Evolutionary conservation across 2,797 vertebrate species (phyloP), one percentile per base, ranked within the genome.

Genomic region (Trachops cirrhosus): DNA sequence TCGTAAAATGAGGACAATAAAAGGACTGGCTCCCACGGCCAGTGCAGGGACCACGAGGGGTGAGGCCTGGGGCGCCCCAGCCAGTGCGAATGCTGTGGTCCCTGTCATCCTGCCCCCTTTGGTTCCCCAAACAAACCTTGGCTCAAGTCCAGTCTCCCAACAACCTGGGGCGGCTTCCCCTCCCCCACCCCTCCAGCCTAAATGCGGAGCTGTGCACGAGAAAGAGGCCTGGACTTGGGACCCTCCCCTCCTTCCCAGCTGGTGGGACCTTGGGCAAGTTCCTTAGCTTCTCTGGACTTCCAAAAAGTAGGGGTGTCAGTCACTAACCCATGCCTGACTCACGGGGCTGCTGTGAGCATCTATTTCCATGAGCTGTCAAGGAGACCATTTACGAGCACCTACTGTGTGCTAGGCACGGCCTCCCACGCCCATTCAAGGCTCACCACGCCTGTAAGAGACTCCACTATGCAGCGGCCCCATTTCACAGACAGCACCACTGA

Each of bases 21-120:
- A 24, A 83, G 39, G 11, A 50, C 32, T 12, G 9, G 1, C 64
- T 15, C 39, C 73, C 12, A 2, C 0, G 0, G 34, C 1, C 71
- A 52, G 29, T 10, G 19, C 39, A n/a, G 37, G 16, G 67, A 84
- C n/a, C 21, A 3, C 0, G 29, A 5, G 8, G 54, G n/a, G 1
- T 22, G 67, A 39, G 29, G 39, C 22, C 7, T 0, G 7, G 0
- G 24, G 39, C 9, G 50, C 15, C 48, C 32, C 1, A 0, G 39
- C n/a, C 18, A 14, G 34, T 9, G 26, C 2, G 0, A 37, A 14
- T 2, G 11, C n/a, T 5, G 0, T 0, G 16, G 68, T 22, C 59
- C 24, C 37, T 24, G 21, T 44, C 34, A 24, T 37, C 41, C 34
- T 5, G 34, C 3, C 52, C 5, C 3, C 46, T 52, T 12, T 4